These are phyloP conservation scores for Palloptera scutellata DNA, from an alignment of 2,888 invertebrate genomes.

Conservation along the genomic window DNA sequence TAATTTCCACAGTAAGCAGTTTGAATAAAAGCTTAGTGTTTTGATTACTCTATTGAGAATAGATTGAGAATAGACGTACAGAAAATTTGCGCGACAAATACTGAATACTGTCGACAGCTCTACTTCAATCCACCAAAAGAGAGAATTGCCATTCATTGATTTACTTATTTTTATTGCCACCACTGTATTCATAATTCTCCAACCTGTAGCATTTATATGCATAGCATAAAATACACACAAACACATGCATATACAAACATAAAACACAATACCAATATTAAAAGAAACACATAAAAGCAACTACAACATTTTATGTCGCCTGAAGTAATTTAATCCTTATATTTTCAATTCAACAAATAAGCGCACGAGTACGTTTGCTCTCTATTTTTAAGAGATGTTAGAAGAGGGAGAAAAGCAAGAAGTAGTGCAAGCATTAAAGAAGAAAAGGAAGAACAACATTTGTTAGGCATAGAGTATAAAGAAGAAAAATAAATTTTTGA, in stretches of 20 bases:
- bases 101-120: no score
- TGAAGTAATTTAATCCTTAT: constrained; percentile 18
- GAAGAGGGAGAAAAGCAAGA: neutral
- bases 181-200: neutral
- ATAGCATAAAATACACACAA: constrained; percentile 4
- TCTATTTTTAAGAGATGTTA: neutral
- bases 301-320: constrained; percentile 16
- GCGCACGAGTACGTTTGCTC: neutral
- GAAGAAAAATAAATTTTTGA: neutral
- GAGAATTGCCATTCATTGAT: no score
- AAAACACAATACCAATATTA: neutral
- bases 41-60: no score
- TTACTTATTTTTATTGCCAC: neutral
- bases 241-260: neutral
- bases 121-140: no score
- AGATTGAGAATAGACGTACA: no score
- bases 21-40: no score
- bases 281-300: constrained; percentile 10
- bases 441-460: neutral
- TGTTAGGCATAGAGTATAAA: neutral
- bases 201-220: constrained; percentile 27
- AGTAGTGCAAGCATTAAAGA: neutral
- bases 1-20: no score
- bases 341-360: constrained; percentile 15
- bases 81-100: no score